These are phyloP conservation scores for Apis cerana DNA, from an alignment of 1,140 invertebrate genomes.

Conservation along the genomic window DNA sequence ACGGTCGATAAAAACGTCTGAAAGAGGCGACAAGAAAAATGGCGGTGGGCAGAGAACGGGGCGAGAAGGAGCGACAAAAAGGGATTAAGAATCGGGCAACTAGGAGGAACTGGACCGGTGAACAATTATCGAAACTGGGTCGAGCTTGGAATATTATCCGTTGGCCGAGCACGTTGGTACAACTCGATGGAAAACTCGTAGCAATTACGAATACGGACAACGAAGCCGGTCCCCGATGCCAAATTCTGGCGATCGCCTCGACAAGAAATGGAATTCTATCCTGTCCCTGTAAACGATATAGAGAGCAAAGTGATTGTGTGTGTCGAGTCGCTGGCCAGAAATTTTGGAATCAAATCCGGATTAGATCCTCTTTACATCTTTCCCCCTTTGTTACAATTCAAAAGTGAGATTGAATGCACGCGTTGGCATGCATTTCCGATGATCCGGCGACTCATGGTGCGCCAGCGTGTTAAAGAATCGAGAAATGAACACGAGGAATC, in stretches of 20 bases:
- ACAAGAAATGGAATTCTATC: conserved; percentile 12
- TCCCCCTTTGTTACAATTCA: too few species aligned
- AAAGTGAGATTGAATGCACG: too few species aligned
- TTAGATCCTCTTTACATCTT: too few species aligned
- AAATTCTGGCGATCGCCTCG: conserved; percentile 28
- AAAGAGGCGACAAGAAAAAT: conserved; percentile 22
- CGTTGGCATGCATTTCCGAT: not conserved
- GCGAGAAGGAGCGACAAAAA: not conserved
- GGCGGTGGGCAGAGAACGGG: not conserved
- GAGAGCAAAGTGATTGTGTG: too few species aligned
- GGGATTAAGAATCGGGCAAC: conserved; percentile 21
- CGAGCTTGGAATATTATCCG: conserved; percentile 50
- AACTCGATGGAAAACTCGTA: conserved; percentile 37
- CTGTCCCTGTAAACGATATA: too few species aligned
- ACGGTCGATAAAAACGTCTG: conserved; percentile 7
- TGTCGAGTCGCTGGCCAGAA: too few species aligned
- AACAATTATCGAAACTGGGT: conserved; percentile 62
- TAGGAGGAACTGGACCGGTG: conserved; percentile 32
- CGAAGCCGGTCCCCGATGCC: not conserved
- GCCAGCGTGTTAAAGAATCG: too few species aligned
- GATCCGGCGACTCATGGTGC: not conserved
- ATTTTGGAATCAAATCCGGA: too few species aligned
- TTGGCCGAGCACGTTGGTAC: not conserved
- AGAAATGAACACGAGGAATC: too few species aligned
- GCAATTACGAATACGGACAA: conserved; percentile 44